These are phyloP conservation scores for Bovichtus diacanthus DNA, from an alignment of 2,797 vertebrate species.

Conservation along the genomic window DNA sequence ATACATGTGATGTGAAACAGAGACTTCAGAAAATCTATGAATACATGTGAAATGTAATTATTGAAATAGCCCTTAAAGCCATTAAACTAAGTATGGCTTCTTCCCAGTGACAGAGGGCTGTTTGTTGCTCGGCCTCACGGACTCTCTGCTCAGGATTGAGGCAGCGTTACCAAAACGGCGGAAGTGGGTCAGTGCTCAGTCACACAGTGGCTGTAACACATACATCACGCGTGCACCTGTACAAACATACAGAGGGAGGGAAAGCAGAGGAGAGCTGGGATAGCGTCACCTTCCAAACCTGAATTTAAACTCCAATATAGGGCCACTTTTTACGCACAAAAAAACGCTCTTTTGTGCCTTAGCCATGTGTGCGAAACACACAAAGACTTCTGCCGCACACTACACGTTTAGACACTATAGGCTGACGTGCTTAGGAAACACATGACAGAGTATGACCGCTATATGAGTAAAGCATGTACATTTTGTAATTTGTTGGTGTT, in stretches of 20 bases:
- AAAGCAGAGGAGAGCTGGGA: constrained; percentile 43
- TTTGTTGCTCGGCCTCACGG: constrained; percentile 61
- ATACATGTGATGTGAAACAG: neutral
- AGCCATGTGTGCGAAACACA: neutral
- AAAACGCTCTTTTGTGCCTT: constrained; percentile 9
- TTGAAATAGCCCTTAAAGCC: constrained; percentile 1
- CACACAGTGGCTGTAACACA: constrained; percentile 75
- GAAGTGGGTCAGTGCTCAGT: constrained; percentile 78
- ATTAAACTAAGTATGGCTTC: constrained; percentile 17
- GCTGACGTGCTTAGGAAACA: constrained; percentile 11
- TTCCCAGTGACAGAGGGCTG: constrained; percentile 61
- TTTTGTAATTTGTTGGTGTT: constrained; percentile 44
- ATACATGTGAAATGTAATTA: constrained; percentile 13
- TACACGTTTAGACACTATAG: neutral
- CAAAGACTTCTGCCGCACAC: constrained; percentile 1
- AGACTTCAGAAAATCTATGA: constrained; percentile 1
- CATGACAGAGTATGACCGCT: neutral
- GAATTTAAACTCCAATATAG: constrained; percentile 39
- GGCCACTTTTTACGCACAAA: constrained; percentile 39
- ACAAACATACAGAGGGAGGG: constrained; percentile 76
- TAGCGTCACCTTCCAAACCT: constrained; percentile 53
- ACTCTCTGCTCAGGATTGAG: constrained; percentile 50
- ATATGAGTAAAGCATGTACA: constrained; percentile 20
- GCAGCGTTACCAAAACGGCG: constrained; percentile 59
- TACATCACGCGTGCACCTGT: constrained; percentile 82